Evolutionary conservation across 2,888 invertebrate species (phyloP).

Genomic region (Elmis aenea): DNA sequence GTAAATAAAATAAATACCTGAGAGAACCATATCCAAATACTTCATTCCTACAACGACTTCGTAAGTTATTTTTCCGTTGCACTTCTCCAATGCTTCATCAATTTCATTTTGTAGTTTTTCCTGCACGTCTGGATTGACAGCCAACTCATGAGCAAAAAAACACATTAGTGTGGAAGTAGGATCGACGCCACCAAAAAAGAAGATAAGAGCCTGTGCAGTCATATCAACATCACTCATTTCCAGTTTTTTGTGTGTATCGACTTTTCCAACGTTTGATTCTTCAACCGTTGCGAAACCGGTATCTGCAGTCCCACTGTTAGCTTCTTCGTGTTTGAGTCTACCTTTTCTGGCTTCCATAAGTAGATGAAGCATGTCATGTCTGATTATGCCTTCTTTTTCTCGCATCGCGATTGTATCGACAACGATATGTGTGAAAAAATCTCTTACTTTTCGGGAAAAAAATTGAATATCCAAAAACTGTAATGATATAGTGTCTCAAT

Average conservation of each 20-base stretch:
- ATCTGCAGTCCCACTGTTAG: slow-evolving; percentile 35
- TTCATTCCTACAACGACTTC: slow-evolving; percentile 48
- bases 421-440: slow-evolving; percentile 21
- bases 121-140: slow-evolving; percentile 55
- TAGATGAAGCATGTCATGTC: slow-evolving; percentile 48
- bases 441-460: slow-evolving; percentile 9
- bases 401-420: slow-evolving; percentile 16
- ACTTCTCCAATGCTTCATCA: slow-evolving; percentile 50
- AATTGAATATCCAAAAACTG: slow-evolving; percentile 11
- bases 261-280: slow-evolving; percentile 33
- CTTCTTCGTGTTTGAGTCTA: slow-evolving; percentile 27
- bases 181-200: slow-evolving; percentile 53
- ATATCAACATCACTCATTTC: slow-evolving; percentile 46
- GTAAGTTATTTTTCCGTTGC: slow-evolving; percentile 43
- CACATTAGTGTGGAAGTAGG: slow-evolving; percentile 47
- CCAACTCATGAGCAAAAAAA: slow-evolving; percentile 55
- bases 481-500: slow-evolving; percentile 28
- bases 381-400: slow-evolving; percentile 18
- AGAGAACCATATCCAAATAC: slow-evolving; percentile 52
- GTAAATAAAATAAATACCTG: too few species aligned
- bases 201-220: slow-evolving; percentile 52
- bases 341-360: slow-evolving; percentile 48
- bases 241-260: slow-evolving; percentile 4
- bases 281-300: slow-evolving; percentile 32
- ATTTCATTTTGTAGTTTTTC: slow-evolving; percentile 53